A percentile compares a stretch with the other conserved stretches of the same genome.
phyloP scores from a whole-genome alignment of 2,797 vertebrate genomes.

The Cuculus canorus region DNA sequence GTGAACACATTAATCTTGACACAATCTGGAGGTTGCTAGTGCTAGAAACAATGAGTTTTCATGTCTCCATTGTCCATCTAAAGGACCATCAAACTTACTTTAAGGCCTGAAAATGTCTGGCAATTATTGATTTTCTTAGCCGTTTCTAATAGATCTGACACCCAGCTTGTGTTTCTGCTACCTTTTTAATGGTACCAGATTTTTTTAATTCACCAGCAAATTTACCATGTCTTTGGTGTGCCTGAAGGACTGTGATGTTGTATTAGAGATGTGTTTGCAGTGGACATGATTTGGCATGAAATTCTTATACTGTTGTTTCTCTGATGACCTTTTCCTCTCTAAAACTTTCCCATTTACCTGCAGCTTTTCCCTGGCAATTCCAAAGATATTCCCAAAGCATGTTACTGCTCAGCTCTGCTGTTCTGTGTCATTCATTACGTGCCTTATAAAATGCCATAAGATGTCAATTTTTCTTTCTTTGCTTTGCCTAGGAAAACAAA shows the following conservation, averaged over 20 bases:
- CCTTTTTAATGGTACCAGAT: background rate
- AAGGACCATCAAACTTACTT: background rate
- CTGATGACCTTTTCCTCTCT: background rate
- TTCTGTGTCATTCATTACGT: background rate
- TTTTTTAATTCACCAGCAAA: background rate
- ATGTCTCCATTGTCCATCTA: background rate
- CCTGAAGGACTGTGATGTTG: background rate
- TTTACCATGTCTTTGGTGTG: background rate
- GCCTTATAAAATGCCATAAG: background rate
- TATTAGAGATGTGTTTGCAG: background rate
- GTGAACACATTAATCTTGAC: background rate
- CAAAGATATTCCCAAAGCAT: background rate
- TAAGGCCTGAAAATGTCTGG: background rate
- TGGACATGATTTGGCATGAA: background rate
- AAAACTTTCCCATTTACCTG: background rate
- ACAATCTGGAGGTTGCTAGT: background rate
- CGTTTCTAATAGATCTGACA: background rate
- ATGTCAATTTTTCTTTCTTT: background rate
- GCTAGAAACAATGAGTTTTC: background rate
- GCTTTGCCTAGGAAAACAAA: background rate
- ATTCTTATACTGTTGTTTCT: background rate
- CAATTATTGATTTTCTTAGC: background rate
- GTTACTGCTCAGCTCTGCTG: background rate
- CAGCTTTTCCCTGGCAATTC: background rate
- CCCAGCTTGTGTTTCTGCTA: background rate